Percentiles rank a stretch among this genome's conserved stretches.
Evolutionary conservation across 2,888 invertebrate species (phyloP).

Genomic region (Marasmarcha lunaedactyla): DNA sequence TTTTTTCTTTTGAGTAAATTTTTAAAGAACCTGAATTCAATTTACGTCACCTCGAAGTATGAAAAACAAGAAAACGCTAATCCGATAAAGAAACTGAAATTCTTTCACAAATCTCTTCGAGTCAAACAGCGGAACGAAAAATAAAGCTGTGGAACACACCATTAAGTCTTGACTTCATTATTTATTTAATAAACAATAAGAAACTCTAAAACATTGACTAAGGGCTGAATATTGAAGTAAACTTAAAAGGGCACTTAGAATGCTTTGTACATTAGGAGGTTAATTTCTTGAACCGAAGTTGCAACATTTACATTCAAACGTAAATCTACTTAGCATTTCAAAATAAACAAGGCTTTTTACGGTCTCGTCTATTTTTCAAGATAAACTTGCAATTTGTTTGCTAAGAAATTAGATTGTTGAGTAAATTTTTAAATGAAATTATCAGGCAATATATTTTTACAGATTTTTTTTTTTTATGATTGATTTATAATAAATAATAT

Average conservation of each 20-base stretch:
- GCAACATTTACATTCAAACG: slow-evolving; percentile 5
- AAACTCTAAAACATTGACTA: slow-evolving; percentile 11
- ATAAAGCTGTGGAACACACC: slow-evolving; percentile 37
- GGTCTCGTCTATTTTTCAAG: background rate
- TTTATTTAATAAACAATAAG: slow-evolving; percentile 3
- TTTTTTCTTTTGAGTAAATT: too few species aligned
- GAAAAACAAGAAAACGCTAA: background rate
- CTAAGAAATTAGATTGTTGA: too few species aligned
- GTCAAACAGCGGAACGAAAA: slow-evolving; percentile 36
- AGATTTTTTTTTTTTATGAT: too few species aligned
- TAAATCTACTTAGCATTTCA: slow-evolving; percentile 50
- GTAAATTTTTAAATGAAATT: too few species aligned
- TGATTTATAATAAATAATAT: too few species aligned
- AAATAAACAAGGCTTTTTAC: slow-evolving; percentile 18
- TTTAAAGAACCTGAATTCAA: too few species aligned
- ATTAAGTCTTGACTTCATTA: slow-evolving; percentile 36
- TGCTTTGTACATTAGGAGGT: background rate
- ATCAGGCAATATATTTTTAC: too few species aligned
- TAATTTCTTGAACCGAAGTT: slow-evolving; percentile 1
- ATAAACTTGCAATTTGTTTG: background rate
- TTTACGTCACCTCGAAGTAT: background rate
- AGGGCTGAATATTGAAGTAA: slow-evolving; percentile 4
- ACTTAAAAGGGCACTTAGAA: too few species aligned
- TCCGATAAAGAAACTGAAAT: slow-evolving; percentile 16
- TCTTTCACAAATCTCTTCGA: slow-evolving; percentile 30